Conservation (phyloP, 37 sponge, comb jelly and placozoan species). For the Hexactinellida sp. region DNA sequence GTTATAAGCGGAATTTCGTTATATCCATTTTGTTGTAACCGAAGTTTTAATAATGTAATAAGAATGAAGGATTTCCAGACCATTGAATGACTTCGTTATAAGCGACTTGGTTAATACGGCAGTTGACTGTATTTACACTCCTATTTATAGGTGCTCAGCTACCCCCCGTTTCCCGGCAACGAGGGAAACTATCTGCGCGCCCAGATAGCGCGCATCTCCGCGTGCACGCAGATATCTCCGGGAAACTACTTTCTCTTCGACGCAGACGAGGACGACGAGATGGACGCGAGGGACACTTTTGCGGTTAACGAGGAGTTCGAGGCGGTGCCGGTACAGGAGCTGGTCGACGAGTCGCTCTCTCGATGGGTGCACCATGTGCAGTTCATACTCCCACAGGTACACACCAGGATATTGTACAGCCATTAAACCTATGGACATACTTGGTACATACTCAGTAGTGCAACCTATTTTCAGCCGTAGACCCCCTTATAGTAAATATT, state of each 20-base stretch:
- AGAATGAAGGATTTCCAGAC: no score
- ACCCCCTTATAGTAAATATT: no score
- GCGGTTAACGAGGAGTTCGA: constrained; percentile 83
- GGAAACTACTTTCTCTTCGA: constrained; percentile 55
- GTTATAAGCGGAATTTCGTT: no score
- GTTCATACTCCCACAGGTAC: constrained; percentile 84
- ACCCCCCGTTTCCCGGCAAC: constrained; percentile 89
- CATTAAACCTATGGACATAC: not conserved
- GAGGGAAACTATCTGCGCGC: constrained; percentile 85
- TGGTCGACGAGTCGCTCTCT: constrained; percentile 52
- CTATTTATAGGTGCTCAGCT: constrained; percentile 42
- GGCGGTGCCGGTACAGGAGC: constrained; percentile 46
- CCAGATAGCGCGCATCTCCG: constrained; percentile 92
- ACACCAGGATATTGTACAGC: no score
- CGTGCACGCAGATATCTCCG: constrained; percentile 82
- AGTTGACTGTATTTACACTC: not conserved
- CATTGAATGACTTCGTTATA: not conserved
- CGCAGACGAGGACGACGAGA: constrained; percentile 84
- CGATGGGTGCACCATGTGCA: constrained; percentile 88
- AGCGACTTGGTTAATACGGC: not conserved
- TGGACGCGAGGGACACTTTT: constrained; percentile 44
- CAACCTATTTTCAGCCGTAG: no score
- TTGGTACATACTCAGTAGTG: not conserved
- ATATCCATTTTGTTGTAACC: no score
- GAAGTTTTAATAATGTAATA: no score